Evolutionary conservation across 2,888 invertebrate genomes (phyloP).

Genomic region (Ormyrus labotus): DNA sequence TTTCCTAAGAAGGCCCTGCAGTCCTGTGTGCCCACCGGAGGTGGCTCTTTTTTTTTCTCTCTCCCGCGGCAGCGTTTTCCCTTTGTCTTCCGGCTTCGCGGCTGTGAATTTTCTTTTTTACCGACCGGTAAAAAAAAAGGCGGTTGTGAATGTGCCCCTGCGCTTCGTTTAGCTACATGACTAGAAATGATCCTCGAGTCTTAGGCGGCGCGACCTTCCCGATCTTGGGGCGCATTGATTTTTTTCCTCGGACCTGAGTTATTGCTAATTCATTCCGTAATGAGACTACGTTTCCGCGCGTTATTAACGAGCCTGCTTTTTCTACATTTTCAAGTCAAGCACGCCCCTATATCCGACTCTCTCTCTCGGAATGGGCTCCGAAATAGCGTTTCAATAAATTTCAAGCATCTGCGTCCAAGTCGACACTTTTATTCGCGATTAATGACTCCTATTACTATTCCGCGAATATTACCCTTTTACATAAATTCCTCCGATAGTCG

Average conservation of each 20-base stretch:
- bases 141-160: too few species aligned
- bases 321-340: too few species aligned
- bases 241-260: not conserved
- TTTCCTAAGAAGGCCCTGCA: constrained; percentile 10
- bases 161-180: too few species aligned
- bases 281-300: too few species aligned
- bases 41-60: constrained; percentile 39
- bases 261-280: not conserved
- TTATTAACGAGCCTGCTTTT: too few species aligned
- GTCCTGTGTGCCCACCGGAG: constrained; percentile 2
- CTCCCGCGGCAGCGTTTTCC: not conserved
- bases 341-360: not conserved
- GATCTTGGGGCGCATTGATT: too few species aligned
- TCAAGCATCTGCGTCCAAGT: constrained; percentile 5
- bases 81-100: not conserved
- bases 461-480: constrained; percentile 1
- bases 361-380: not conserved
- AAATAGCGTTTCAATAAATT: constrained; percentile 1
- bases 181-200: too few species aligned
- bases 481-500: constrained; percentile 15
- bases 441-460: not conserved
- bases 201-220: too few species aligned
- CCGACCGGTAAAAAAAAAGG: too few species aligned
- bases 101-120: constrained; percentile 3
- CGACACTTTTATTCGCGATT: constrained; percentile 24